Base-by-base conservation (phyloP, 1,140 invertebrate species). In the Ostrea edulis region DNA sequence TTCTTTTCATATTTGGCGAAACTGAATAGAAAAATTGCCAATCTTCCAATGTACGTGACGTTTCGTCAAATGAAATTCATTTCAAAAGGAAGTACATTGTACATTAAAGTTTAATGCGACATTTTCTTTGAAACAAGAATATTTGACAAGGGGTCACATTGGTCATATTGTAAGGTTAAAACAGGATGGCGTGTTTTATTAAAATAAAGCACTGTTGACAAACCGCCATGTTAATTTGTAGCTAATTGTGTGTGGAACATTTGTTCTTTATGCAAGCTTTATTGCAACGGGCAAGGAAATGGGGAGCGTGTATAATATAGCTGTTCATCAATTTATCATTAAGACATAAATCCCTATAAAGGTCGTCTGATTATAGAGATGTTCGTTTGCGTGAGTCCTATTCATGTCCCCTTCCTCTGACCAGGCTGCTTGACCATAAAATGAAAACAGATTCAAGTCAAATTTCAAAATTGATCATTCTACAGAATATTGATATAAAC, bases 231-330 rank as follows among this genome's bases (percentile, higher is more conserved):
- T 17, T 62, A 20, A 35, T 14, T 77, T 35, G 12, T 77, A 29
- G 25, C 25, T 77, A 44, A 29, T 77, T 77, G 68, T 77, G 9
- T 77, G 9, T 29, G 35, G 25, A 9, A 29, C 68, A 77, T 35
- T 29, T 35, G 68, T 25, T 77, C 25, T 77, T 77, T 77, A 77
- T 77, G 68, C 29, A 77, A 29, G 25, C 25, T 77, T 77, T 77
- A 77, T 77, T 77, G 17, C 68, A 77, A 7, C 22, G 20, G 25
- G 22, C 22, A 22, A 12, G 25, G 68, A 25, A 77, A 71, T 29
- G 29, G 12, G 68, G 12, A 77, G 12, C 25, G 8, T 29, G 68
- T 35, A 77, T 77, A 29, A 77, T 77, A 77, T 77, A 25, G 22
- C 68, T 29, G 68, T 14, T 77, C 25, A 44, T 14, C 11, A 25